Base-by-base conservation (phyloP, 2,888 invertebrate species). In the Leptopilina drosophilae region DNA sequence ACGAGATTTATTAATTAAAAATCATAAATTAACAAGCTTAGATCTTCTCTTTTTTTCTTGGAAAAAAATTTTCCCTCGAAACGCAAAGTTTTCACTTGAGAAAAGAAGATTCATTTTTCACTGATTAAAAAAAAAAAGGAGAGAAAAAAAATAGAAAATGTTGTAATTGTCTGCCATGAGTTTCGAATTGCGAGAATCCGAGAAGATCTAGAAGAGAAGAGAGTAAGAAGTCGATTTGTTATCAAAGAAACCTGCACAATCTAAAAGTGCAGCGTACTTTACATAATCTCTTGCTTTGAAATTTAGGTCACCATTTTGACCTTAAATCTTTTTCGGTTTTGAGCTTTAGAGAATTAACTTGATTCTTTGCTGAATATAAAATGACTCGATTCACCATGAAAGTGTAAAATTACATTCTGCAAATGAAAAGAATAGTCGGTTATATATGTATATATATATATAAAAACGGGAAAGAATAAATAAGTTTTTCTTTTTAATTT, bases 201-300 rank as follows among this genome's bases (percentile, higher is more conserved):
- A n/a, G 33, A 56, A 73, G 53, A 56, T 73, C 53, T 33, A 49
- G n/a, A 56, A 14, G 14, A 56, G 33, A 33, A 33, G 33, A 73
- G 40, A 73, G 73, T 49, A 26, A 26, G 73, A 73, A 40, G 73
- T 73, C 73, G 56, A 56, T 73, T 73, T 56, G 73, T 73, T 56
- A 73, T 73, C 73, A 56, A 33, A 73, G 73, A 73, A 33, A 73
- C 49, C 33, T 53, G 56, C 56, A 73, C 73, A 56, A 73, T 73
- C 73, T 73, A 73, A 73, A 56, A 73, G 73, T 73, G 49, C 33
- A 73, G 53, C 53, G 56, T 73, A 73, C 56, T 73, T 73, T 73
- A 73, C 73, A 73, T 73, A 73, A 73, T 73, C 69, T 73, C 69
- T 69, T 56, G 26, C 73, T 53, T 73, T 73, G 56, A n/a, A 67